Conservation (phyloP, 2,113 vertebrate genomes). For the Melanerpes aurifrons region DNA sequence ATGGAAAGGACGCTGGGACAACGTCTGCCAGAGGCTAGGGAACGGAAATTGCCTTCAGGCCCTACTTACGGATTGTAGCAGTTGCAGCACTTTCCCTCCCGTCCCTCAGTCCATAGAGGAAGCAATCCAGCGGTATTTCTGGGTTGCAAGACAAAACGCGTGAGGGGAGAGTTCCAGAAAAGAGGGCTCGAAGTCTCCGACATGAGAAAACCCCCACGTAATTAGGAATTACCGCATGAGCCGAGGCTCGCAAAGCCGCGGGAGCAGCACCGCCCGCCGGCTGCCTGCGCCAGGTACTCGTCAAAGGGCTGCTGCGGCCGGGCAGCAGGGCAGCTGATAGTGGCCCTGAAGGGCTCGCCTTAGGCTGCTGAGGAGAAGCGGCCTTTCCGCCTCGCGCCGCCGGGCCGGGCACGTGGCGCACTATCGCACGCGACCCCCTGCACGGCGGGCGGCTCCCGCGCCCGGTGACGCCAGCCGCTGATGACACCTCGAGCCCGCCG, state of each 20-base stretch:
- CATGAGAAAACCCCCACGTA: no score
- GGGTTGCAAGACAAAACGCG: background rate
- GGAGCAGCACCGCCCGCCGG: background rate
- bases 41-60: background rate
- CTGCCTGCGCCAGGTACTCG: background rate
- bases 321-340: background rate
- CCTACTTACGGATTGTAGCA: background rate
- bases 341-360: background rate
- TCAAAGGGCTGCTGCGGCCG: background rate
- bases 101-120: background rate
- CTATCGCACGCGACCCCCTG: background rate
- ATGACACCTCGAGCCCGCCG: no score
- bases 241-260: no score
- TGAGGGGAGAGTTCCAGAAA: background rate
- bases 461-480: background rate
- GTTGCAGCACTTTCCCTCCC: background rate
- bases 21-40: rapidly evolving
- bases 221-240: rapidly evolving
- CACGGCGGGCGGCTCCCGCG: background rate
- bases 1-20: no score
- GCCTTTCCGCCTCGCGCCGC: background rate
- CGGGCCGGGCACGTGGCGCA: background rate
- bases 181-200: background rate
- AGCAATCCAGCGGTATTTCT: background rate
- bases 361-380: background rate